Evolutionary conservation across 2,113 vertebrate species (phyloP).

Genomic region (Protomyctophum bolini): DNA sequence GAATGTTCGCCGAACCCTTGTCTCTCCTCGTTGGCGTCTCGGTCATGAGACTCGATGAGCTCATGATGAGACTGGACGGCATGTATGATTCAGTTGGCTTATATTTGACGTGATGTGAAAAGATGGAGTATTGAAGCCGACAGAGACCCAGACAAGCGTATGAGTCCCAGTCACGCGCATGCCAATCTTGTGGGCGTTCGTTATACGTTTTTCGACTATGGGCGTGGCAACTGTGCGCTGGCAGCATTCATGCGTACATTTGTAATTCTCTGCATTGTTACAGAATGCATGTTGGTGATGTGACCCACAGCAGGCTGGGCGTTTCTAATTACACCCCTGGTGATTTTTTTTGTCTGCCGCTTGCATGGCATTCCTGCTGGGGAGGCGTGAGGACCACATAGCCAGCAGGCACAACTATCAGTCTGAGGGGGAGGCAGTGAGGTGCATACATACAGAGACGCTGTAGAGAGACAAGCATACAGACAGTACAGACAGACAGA

Average conservation of each 20-base stretch:
- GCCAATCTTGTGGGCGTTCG: constrained; percentile 47
- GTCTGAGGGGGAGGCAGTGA: too few relatives aligned
- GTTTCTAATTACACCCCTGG: constrained; percentile 43
- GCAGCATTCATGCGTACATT: constrained; percentile 43
- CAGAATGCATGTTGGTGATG: constrained; percentile 44
- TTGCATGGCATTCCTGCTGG: too few relatives aligned
- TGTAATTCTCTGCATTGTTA: constrained; percentile 49
- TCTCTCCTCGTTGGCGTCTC: constrained; percentile 19
- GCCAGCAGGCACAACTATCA: too few relatives aligned
- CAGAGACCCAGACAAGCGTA: constrained; percentile 44
- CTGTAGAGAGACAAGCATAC: too few relatives aligned
- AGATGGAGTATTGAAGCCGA: constrained; percentile 58
- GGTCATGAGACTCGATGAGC: constrained; percentile 43
- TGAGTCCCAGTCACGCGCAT: constrained; percentile 38
- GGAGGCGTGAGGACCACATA: not conserved
- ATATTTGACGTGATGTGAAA: constrained; percentile 47
- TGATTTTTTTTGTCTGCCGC: constrained; percentile 34
- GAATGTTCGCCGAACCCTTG: too few relatives aligned
- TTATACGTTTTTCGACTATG: constrained; percentile 51
- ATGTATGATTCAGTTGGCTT: constrained; percentile 50
- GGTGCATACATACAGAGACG: too few relatives aligned
- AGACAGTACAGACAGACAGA: too few relatives aligned
- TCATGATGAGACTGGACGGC: constrained; percentile 65
- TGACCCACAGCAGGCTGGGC: constrained; percentile 8
- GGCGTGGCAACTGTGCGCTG: constrained; percentile 48